Percentiles rank a stretch among this genome's conserved stretches.
These are phyloP conservation scores for Stictocephala bisonia DNA, from an alignment of 2,888 invertebrate species.

Conservation along the genomic window DNA sequence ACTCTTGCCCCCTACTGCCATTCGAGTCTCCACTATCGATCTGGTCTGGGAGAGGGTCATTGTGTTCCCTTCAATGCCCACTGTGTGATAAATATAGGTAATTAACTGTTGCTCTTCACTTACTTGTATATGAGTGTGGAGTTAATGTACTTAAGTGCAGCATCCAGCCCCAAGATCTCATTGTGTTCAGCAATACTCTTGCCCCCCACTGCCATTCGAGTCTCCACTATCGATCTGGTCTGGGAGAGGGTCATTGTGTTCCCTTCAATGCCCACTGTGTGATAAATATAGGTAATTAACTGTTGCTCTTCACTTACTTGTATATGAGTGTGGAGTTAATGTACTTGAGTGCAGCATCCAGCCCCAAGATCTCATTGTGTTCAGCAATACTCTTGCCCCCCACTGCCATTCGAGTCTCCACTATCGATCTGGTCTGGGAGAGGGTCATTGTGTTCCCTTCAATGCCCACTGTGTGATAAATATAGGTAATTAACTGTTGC, in stretches of 20 bases:
- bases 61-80: constrained; percentile 97
- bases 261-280: constrained; percentile 97
- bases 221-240: constrained; percentile 92
- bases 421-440: constrained; percentile 88
- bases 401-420: constrained; percentile 90
- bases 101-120: too few species aligned
- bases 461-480: constrained; percentile 96
- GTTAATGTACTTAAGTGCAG: constrained; percentile 93
- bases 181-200: constrained; percentile 97
- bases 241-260: constrained; percentile 96
- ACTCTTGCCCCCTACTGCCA: constrained; percentile 90
- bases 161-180: constrained; percentile 94
- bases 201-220: constrained; percentile 84
- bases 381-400: constrained; percentile 94
- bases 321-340: constrained; percentile 85
- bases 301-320: too few species aligned
- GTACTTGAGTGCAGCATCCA: constrained; percentile 95
- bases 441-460: constrained; percentile 98
- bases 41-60: constrained; percentile 94
- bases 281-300: too few species aligned
- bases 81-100: constrained; percentile 97
- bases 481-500: too few species aligned
- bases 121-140: constrained; percentile 78
- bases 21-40: constrained; percentile 89
- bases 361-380: constrained; percentile 95